phyloP scores from a whole-genome alignment of 2,888 invertebrate species.

The Elgonia sp. region DNA sequence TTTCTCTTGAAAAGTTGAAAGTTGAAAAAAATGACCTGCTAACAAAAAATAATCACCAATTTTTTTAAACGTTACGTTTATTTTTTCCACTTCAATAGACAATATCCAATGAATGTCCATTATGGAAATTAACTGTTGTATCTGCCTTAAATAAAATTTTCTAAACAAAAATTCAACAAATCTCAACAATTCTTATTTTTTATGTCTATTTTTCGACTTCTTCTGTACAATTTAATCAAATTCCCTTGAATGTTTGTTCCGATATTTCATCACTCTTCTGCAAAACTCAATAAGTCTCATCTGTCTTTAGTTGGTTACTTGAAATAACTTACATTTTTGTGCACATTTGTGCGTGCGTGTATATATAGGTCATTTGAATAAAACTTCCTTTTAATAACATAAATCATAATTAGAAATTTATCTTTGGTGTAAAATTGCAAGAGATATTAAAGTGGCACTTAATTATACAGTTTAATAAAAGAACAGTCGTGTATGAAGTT shows the following conservation, averaged over 20 bases:
- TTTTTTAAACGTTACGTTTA: too few relatives aligned
- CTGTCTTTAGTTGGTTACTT: slow-evolving; percentile 2
- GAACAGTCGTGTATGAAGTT: slow-evolving; percentile 1
- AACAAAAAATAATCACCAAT: too few relatives aligned
- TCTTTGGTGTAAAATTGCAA: slow-evolving; percentile 4
- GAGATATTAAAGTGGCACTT: slow-evolving; percentile 27
- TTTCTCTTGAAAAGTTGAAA: too few relatives aligned
- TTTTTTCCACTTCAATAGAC: not conserved
- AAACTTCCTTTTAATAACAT: slow-evolving; percentile 23
- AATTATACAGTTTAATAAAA: slow-evolving; percentile 16
- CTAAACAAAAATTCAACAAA: too few relatives aligned
- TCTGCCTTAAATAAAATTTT: not conserved
- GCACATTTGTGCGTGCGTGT: slow-evolving; percentile 47
- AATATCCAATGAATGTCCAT: too few relatives aligned
- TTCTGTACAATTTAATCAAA: not conserved
- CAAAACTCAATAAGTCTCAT: slow-evolving; percentile 2
- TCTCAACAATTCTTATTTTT: too few relatives aligned
- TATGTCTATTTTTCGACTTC: too few relatives aligned
- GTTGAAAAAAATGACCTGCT: too few relatives aligned
- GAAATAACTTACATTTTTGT: slow-evolving; percentile 14
- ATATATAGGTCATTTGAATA: slow-evolving; percentile 30
- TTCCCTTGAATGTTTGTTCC: not conserved
- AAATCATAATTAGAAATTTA: not conserved
- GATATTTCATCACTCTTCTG: not conserved
- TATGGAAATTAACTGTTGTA: not conserved